These are phyloP conservation scores for Galago senegalensis DNA, from an alignment of 2,797 vertebrate species.

Conservation along the genomic window DNA sequence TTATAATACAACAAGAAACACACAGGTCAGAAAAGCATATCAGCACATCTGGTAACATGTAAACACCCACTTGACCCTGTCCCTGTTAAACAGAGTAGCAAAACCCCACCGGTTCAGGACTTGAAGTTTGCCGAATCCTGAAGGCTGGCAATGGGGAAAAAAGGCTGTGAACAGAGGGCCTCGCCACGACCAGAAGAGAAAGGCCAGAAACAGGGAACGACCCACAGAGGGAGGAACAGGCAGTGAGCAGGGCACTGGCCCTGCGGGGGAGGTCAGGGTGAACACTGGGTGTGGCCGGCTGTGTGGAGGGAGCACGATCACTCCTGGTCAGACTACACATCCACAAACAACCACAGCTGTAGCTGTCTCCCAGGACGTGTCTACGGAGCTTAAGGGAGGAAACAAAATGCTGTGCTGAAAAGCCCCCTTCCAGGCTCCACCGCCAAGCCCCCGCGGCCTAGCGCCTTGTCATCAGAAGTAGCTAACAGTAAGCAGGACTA, in stretches of 20 bases:
- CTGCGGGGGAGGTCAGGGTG: background rate
- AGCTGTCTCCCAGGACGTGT: rapidly evolving
- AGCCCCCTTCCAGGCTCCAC: background rate
- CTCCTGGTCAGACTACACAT: background rate
- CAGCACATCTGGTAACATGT: background rate
- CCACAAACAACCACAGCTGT: rapidly evolving
- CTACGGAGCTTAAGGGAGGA: background rate
- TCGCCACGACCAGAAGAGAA: background rate
- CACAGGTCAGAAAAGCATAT: background rate
- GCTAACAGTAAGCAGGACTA: background rate
- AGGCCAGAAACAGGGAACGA: background rate
- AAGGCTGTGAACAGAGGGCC: background rate
- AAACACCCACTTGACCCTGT: background rate
- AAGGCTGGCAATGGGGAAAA: background rate
- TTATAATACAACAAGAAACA: background rate
- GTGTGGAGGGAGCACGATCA: background rate
- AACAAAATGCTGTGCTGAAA: background rate
- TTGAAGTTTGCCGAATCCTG: background rate
- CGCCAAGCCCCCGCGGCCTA: too few species aligned
- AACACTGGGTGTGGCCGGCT: background rate
- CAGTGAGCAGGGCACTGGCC: background rate
- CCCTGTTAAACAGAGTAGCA: background rate
- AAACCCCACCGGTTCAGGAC: background rate
- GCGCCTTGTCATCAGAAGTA: background rate
- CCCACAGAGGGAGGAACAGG: background rate